Conservation (phyloP, 2,797 vertebrate genomes). For the Peromyscus nudipes region DNA sequence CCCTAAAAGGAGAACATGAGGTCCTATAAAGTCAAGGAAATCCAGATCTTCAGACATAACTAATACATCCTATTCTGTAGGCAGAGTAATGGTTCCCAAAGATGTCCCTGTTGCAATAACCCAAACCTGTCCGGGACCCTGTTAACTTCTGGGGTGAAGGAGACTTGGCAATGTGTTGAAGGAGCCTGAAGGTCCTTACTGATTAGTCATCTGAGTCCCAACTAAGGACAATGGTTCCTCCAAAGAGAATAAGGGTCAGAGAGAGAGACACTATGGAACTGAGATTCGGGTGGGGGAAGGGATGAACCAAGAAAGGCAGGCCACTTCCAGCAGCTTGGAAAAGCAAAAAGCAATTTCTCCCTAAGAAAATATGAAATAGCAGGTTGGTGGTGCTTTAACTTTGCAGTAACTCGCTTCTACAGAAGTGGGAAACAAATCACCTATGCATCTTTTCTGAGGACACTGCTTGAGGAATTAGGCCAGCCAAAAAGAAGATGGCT, state of each 20-base stretch:
- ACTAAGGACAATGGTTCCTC: background rate
- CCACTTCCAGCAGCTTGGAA: background rate
- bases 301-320: background rate
- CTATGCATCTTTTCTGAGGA: constrained; percentile 16
- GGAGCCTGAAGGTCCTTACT: background rate
- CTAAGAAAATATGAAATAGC: background rate
- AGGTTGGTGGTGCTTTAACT: background rate
- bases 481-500: constrained; percentile 1
- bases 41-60: background rate
- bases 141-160: background rate
- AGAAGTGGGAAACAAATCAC: constrained; percentile 20
- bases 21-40: background rate
- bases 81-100: background rate
- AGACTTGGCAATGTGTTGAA: background rate
- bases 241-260: background rate
- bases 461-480: constrained; percentile 27
- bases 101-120: background rate
- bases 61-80: background rate
- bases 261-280: background rate
- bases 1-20: background rate
- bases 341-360: background rate
- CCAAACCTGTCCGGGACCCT: background rate
- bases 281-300: background rate
- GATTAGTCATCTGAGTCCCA: background rate
- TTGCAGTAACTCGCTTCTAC: background rate